A percentile compares a stretch with the other conserved stretches of the same genome.
Conservation (phyloP, 2,113 vertebrate genomes). For the Nyctereutes procyonoides region DNA sequence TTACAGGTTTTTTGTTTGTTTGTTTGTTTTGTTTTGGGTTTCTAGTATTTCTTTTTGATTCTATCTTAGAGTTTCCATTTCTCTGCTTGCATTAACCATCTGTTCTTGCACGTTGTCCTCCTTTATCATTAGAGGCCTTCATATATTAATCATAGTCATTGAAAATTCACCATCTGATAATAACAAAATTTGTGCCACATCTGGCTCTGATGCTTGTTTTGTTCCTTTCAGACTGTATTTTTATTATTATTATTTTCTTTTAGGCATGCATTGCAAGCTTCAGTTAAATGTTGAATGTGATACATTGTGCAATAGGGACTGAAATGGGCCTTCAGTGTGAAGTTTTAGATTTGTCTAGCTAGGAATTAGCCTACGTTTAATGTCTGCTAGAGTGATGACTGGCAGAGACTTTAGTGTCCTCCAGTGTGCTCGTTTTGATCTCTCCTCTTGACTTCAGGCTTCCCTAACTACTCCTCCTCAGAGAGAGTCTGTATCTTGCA, state of each 20-base stretch:
- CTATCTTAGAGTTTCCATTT: not conserved
- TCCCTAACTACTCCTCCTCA: not conserved
- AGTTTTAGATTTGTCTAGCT: not conserved
- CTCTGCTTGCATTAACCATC: not conserved
- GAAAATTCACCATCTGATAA: not conserved
- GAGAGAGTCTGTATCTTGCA: not conserved
- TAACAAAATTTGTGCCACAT: not conserved
- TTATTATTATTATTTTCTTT: not conserved
- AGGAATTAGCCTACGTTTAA: not conserved
- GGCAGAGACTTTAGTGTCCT: not conserved
- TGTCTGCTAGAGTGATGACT: not conserved
- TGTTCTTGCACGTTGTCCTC: not conserved
- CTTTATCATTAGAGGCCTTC: not conserved
- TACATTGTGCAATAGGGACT: not conserved
- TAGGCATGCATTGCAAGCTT: not conserved
- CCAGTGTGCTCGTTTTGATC: not conserved
- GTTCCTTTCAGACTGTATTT: not conserved
- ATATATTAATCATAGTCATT: not conserved
- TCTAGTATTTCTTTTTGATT: not conserved
- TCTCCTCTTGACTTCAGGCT: not conserved
- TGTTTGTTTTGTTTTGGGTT: slow-evolving; percentile 16
- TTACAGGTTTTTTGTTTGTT: not conserved
- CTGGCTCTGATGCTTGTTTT: not conserved
- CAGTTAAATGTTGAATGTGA: not conserved
- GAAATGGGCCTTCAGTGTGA: not conserved